Percentiles rank a stretch among this genome's conserved stretches.
Conservation (phyloP, 2,113 vertebrate genomes). For the Equus quagga region DNA sequence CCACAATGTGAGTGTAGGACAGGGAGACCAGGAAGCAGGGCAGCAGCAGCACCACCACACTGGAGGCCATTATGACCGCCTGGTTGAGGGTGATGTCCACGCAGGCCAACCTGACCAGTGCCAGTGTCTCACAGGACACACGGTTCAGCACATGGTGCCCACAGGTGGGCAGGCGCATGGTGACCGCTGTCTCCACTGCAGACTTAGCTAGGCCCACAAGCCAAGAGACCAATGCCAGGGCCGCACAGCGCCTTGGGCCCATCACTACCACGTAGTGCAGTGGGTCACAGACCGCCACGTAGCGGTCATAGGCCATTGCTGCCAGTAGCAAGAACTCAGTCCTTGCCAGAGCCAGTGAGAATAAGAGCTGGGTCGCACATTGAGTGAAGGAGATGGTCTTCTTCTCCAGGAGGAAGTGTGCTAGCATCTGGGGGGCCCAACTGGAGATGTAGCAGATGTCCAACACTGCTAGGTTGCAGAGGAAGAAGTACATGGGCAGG, state of each 20-base stretch:
- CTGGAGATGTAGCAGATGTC: conserved; percentile 82
- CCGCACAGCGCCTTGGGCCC: conserved; percentile 38
- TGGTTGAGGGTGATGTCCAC: conserved; percentile 40
- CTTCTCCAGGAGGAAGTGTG: conserved; percentile 57
- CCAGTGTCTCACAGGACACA: conserved; percentile 61
- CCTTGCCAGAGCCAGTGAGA: conserved; percentile 45
- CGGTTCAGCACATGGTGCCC: not conserved
- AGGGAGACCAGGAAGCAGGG: conserved; percentile 81
- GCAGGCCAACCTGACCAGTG: conserved; percentile 68
- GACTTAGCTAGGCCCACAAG: conserved; percentile 47
- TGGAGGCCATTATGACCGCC: conserved; percentile 73
- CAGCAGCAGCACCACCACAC: conserved; percentile 73
- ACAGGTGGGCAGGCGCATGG: conserved; percentile 80
- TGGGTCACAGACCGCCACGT: conserved; percentile 44
- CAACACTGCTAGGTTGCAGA: conserved; percentile 70
- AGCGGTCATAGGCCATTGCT: conserved; percentile 64
- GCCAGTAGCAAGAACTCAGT: conserved; percentile 57
- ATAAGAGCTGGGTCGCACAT: conserved; percentile 79
- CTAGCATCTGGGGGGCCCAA: conserved; percentile 76
- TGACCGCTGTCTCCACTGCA: conserved; percentile 53
- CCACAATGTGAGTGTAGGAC: conserved; percentile 64
- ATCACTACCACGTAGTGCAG: not conserved
- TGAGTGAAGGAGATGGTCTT: conserved; percentile 75
- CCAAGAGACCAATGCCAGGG: conserved; percentile 20
- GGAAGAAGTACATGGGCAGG: conserved; percentile 83